Percentiles rank a stretch among this genome's conserved stretches.
Conservation (phyloP, 37 sponge, comb jelly and placozoan genomes). For the Diacarnus erythraeanus region DNA sequence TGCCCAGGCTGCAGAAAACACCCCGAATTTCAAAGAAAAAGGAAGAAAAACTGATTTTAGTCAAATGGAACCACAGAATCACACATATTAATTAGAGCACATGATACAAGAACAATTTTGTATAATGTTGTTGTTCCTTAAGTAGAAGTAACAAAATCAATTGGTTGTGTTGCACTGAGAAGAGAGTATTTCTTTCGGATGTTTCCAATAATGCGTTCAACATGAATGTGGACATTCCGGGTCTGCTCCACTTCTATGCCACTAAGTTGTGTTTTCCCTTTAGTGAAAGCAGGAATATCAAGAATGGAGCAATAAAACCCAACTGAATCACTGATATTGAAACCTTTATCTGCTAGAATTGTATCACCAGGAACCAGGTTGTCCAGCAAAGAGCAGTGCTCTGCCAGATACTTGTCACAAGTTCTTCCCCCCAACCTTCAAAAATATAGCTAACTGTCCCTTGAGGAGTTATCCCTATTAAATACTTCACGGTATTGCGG, state of each 20-base stretch:
- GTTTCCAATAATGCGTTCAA: conserved; percentile 64
- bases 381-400: conserved; percentile 2
- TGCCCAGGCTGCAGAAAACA: conserved; percentile 61
- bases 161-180: conserved; percentile 42
- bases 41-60: conserved; percentile 4
- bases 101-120: conserved; percentile 42
- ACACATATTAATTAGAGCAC: conserved; percentile 65
- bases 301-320: conserved; percentile 46
- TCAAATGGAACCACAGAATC: conserved; percentile 58
- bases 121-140: conserved; percentile 22
- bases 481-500: conserved; percentile 38
- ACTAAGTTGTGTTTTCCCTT: conserved; percentile 65
- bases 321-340: conserved; percentile 71
- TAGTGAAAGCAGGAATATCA: conserved; percentile 69
- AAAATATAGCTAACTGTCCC: conserved; percentile 41
- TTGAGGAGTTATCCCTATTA: conserved; percentile 53
- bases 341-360: conserved; percentile 67
- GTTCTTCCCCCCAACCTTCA: conserved; percentile 69
- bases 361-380: conserved; percentile 60
- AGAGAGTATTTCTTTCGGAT: conserved; percentile 62
- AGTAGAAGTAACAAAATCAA: conserved; percentile 36
- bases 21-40: conserved; percentile 6
- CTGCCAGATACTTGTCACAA: conserved; percentile 70
- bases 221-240: conserved; percentile 69
- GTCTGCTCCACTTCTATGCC: conserved; percentile 62